Base-by-base conservation (phyloP, 2,113 vertebrate genomes). In the Emydura subglobosa region DNA sequence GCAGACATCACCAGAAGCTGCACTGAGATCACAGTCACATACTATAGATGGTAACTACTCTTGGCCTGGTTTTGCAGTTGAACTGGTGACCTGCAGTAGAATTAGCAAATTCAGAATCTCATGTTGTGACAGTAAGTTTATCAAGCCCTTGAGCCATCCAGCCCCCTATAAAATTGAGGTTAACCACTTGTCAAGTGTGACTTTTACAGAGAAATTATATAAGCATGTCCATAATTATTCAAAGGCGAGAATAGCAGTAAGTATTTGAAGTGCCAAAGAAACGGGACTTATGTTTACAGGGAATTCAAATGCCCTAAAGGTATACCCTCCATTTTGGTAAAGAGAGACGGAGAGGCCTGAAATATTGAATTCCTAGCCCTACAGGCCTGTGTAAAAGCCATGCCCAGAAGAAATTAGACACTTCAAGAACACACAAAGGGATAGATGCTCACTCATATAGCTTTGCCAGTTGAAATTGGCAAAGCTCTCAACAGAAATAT, bases 41-140 rank as follows among this genome's bases (percentile, higher is more conserved):
- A 76, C 12, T 24, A 10, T 72, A n/a, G 21, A 74, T 74, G 8
- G 34, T n/a, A 24, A 44, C 39, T 44, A 27, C 42, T 76, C 11
- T 39, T 57, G 89, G 49, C 96, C 96, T 86, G 87, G 29, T 24
- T 86, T 97, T 93, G 83, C 90, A 54, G 85, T 82, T 95, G 88
- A 95, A 89, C 92, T 68, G 57, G 6, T 94, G 90, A 94, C 89
- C 78, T 49, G 5, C 27, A 85, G 78, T 2, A 80, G 47, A 91
- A 92, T 49, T 82, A 55, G 27, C 13, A 34, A 87, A 55, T 55
- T 53, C 80, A 44, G 14, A 82, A 81, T 22, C 88, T 25, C 24
- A 2, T 34, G 76, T 78, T 39, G 10, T 12, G 94, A 31, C 6
- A 14, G 53, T 61, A 86, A 91, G 86, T 79, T 86, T 94, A 22